phyloP scores from a whole-genome alignment of 2,113 vertebrate species.

The Talpa occidentalis region DNA sequence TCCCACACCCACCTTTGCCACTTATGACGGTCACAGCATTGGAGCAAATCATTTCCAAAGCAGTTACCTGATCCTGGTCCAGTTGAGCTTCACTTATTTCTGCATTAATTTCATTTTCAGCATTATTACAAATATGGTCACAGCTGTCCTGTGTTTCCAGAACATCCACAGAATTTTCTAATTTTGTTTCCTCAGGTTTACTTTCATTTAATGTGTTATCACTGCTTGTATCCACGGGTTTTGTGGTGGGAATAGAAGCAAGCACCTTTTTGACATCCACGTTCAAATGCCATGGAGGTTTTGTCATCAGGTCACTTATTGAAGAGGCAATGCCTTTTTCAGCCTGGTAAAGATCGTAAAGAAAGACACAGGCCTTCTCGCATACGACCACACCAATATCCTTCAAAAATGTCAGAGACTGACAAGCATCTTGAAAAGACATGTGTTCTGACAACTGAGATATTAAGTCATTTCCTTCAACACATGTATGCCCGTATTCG shows the following conservation, averaged over 20 bases:
- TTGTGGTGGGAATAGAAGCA: background rate
- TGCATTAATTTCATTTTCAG: background rate
- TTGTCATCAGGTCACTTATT: slow-evolving; percentile 79
- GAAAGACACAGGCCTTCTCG: slow-evolving; percentile 83
- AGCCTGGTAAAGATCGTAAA: slow-evolving; percentile 83
- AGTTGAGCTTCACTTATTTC: slow-evolving; percentile 58
- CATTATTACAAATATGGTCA: slow-evolving; percentile 19
- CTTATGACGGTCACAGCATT: slow-evolving; percentile 91
- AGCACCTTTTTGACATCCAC: slow-evolving; percentile 85
- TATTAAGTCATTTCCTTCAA: slow-evolving; percentile 82
- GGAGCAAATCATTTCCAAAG: slow-evolving; percentile 88
- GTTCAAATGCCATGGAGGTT: slow-evolving; percentile 79
- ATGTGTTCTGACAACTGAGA: slow-evolving; percentile 59
- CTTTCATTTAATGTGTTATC: background rate
- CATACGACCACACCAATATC: slow-evolving; percentile 80
- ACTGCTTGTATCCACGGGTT: background rate
- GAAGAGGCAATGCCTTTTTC: slow-evolving; percentile 86
- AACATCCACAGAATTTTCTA: background rate
- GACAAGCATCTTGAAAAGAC: slow-evolving; percentile 79
- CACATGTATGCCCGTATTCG: slow-evolving; percentile 87
- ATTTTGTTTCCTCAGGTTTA: background rate
- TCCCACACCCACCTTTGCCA: slow-evolving; percentile 92
- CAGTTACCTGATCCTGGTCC: slow-evolving; percentile 88
- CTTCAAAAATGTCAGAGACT: slow-evolving; percentile 88
- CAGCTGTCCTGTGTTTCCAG: background rate